phyloP scores from a whole-genome alignment of 1,140 invertebrate species.

The Aporrectodea caliginosa region DNA sequence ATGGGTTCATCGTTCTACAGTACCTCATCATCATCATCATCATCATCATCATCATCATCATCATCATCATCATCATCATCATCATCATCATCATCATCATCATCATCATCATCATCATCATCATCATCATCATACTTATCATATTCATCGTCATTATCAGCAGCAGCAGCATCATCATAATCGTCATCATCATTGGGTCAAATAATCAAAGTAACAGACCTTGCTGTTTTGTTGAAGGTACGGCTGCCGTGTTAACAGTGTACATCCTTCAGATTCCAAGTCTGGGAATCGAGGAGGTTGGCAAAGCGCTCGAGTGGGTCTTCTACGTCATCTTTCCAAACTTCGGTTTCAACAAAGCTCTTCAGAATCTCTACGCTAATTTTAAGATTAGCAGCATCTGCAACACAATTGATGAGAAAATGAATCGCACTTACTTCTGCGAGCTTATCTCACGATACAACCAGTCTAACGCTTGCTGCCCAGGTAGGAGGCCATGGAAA shows the following conservation, averaged over 20 bases:
- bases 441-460: neutral
- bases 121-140: neutral
- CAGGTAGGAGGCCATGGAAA: too few species aligned
- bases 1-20: too few species aligned
- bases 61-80: too few species aligned
- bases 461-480: neutral
- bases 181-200: too few species aligned
- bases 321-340: slow-evolving; percentile 53
- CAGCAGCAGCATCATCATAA: too few species aligned
- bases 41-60: slow-evolving; percentile 16
- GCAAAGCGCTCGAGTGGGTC: slow-evolving; percentile 45
- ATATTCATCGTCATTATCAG: too few species aligned
- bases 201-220: too few species aligned
- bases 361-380: slow-evolving; percentile 53
- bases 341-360: slow-evolving; percentile 46
- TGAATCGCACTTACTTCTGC: slow-evolving; percentile 7
- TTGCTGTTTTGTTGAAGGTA: slow-evolving; percentile 41
- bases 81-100: slow-evolving; percentile 4
- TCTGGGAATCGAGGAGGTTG: slow-evolving; percentile 40
- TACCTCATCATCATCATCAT: slow-evolving; percentile 8
- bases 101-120: slow-evolving; percentile 1
- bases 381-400: slow-evolving; percentile 32
- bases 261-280: slow-evolving; percentile 46
- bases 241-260: slow-evolving; percentile 44
- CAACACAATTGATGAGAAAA: neutral